These are phyloP conservation scores for Rhinichthys klamathensis DNA, from an alignment of 2,113 vertebrate species.

Conservation along the genomic window DNA sequence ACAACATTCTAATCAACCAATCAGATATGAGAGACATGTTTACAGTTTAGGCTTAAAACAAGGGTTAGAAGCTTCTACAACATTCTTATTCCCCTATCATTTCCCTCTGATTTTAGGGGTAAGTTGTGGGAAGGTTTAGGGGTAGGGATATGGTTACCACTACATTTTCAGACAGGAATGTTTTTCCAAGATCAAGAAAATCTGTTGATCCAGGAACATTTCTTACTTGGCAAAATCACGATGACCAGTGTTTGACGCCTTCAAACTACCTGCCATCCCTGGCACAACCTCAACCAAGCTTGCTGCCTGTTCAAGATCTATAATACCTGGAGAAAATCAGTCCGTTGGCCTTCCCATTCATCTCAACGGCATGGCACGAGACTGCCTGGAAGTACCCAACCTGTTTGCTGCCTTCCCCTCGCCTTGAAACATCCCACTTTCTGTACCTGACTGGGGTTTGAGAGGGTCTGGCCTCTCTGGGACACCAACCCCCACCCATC, in stretches of 20 bases:
- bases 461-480: slow-evolving; percentile 19
- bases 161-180: too few species aligned
- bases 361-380: background rate
- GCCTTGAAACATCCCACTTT: background rate
- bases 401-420: background rate
- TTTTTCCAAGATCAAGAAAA: too few species aligned
- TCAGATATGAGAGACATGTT: too few species aligned
- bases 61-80: too few species aligned
- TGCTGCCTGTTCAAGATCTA: background rate
- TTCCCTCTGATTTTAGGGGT: too few species aligned
- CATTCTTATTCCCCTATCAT: too few species aligned
- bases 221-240: too few species aligned
- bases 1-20: too few species aligned
- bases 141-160: too few species aligned
- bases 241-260: background rate
- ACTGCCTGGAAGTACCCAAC: background rate
- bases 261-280: background rate
- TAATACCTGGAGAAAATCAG: background rate
- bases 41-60: too few species aligned
- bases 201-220: too few species aligned
- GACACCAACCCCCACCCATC: slow-evolving; percentile 40
- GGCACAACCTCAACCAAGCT: background rate
- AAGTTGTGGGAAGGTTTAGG: too few species aligned
- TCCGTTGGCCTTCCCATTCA: background rate
- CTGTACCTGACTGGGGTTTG: slow-evolving; percentile 17